Evolutionary conservation across 1,140 invertebrate species (phyloP).

Genomic region (Drosophila pandora): DNA sequence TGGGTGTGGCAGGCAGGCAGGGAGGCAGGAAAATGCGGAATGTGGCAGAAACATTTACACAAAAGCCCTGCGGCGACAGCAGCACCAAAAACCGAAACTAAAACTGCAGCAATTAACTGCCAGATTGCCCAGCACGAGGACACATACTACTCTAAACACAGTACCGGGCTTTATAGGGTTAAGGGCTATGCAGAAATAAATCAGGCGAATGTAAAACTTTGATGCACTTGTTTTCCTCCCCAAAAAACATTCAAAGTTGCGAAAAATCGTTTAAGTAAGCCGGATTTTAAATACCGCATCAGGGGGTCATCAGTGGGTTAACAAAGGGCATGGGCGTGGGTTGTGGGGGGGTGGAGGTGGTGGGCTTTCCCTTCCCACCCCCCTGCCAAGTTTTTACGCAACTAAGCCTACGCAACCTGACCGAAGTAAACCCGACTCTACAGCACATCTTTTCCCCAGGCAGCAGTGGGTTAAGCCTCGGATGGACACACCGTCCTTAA

Average conservation of each 20-base stretch:
- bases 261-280: slow-evolving; percentile 60
- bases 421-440: slow-evolving; percentile 23
- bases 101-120: slow-evolving; percentile 52
- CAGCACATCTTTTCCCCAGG: slow-evolving; percentile 19
- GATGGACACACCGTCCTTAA: slow-evolving; percentile 2
- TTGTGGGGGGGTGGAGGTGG: not conserved
- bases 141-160: not conserved
- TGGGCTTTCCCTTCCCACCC: too few relatives aligned
- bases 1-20: not conserved
- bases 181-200: slow-evolving; percentile 34
- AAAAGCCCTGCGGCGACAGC: slow-evolving; percentile 42
- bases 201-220: slow-evolving; percentile 63
- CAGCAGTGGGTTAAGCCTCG: slow-evolving; percentile 6
- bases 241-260: slow-evolving; percentile 58
- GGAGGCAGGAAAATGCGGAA: slow-evolving; percentile 30
- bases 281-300: slow-evolving; percentile 57
- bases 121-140: slow-evolving; percentile 5
- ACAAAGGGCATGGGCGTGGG: not conserved
- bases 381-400: slow-evolving; percentile 28
- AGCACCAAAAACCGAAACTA: slow-evolving; percentile 43
- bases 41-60: slow-evolving; percentile 52
- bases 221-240: slow-evolving; percentile 58
- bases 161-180: not conserved
- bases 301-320: slow-evolving; percentile 13
- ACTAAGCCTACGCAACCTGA: slow-evolving; percentile 57